These are phyloP conservation scores for Erannis defoliaria DNA, from an alignment of 2,888 invertebrate species.

Conservation along the genomic window DNA sequence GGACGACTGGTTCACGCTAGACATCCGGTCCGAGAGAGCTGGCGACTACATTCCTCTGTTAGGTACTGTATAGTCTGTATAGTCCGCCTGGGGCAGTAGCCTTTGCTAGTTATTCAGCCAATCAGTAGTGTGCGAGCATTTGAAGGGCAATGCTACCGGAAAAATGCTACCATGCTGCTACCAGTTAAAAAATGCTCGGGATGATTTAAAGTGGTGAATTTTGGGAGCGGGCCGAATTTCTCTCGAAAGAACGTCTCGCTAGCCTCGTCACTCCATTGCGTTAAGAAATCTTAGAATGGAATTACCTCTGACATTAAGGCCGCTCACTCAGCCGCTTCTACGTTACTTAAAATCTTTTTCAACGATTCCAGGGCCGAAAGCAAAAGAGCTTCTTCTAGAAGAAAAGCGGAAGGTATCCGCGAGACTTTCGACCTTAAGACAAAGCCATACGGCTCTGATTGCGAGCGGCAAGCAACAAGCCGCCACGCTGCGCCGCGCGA, in stretches of 20 bases:
- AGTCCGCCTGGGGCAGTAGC: too few relatives aligned
- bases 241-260: too few relatives aligned
- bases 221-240: too few relatives aligned
- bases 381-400: slow-evolving; percentile 60
- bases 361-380: slow-evolving; percentile 59
- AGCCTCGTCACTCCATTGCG: too few relatives aligned
- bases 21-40: slow-evolving; percentile 71
- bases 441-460: slow-evolving; percentile 59
- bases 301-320: neutral
- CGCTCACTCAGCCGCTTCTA: neutral
- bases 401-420: slow-evolving; percentile 62
- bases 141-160: too few relatives aligned
- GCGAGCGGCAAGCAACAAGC: slow-evolving; percentile 61
- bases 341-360: neutral
- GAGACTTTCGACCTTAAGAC: slow-evolving; percentile 54
- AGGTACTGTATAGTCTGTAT: slow-evolving; percentile 63
- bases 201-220: too few relatives aligned
- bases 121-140: too few relatives aligned
- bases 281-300: too few relatives aligned
- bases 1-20: slow-evolving; percentile 77
- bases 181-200: too few relatives aligned
- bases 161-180: too few relatives aligned
- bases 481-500: slow-evolving; percentile 59
- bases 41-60: slow-evolving; percentile 73
- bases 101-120: too few relatives aligned